Percentiles rank a stretch among this genome's conserved stretches.
Evolutionary conservation across 1,140 invertebrate species (phyloP).

Genomic region (Polypedilum vanderplanki): DNA sequence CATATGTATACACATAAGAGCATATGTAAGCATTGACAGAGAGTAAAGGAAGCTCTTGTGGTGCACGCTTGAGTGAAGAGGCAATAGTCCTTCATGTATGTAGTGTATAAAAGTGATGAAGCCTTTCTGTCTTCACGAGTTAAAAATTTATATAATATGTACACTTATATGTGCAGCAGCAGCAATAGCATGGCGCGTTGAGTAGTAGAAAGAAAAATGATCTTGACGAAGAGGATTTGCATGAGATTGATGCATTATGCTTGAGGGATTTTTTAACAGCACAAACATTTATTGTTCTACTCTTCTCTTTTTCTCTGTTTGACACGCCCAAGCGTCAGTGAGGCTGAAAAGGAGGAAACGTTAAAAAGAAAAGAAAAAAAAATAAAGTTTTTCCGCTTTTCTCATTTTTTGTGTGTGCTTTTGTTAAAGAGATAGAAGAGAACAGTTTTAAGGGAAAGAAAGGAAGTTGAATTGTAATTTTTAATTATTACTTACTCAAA

Average conservation of each 20-base stretch:
- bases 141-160: too few relatives aligned
- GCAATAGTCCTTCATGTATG: not conserved
- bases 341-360: not conserved
- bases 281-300: not conserved
- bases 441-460: too few relatives aligned
- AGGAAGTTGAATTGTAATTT: too few relatives aligned
- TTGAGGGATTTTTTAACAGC: conserved; percentile 1
- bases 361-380: not conserved
- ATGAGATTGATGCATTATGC: conserved; percentile 17
- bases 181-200: not conserved
- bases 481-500: too few relatives aligned
- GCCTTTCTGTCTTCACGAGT: not conserved
- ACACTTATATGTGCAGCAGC: not conserved
- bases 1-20: not conserved
- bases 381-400: not conserved
- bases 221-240: conserved; percentile 16
- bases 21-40: not conserved
- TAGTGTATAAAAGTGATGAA: too few relatives aligned
- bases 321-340: not conserved
- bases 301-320: too few relatives aligned
- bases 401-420: too few relatives aligned
- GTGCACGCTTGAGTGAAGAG: not conserved
- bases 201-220: not conserved
- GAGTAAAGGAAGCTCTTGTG: too few relatives aligned
- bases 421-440: too few relatives aligned